These are phyloP conservation scores for Aspidiotus rigidus DNA, from an alignment of 2,888 invertebrate species.

Conservation along the genomic window DNA sequence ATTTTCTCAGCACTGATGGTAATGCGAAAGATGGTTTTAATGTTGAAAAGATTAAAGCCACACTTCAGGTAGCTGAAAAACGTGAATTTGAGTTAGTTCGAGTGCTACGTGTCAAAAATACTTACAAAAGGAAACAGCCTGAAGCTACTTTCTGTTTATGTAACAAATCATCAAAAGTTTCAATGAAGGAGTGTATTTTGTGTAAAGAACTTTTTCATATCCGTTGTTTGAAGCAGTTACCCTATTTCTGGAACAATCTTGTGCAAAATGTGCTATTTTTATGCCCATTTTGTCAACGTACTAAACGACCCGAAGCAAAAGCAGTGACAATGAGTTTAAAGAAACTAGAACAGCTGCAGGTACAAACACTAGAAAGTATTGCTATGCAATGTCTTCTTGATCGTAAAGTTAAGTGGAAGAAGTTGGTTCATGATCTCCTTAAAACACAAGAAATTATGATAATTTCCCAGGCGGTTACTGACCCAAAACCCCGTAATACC, in stretches of 20 bases:
- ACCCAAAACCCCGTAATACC: conserved; percentile 1
- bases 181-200: conserved; percentile 87
- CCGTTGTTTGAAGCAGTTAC: conserved; percentile 26
- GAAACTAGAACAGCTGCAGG: conserved; percentile 62
- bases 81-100: conserved; percentile 31
- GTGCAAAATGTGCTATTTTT: conserved; percentile 49
- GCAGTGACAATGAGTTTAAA: conserved; percentile 68
- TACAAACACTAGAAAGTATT: conserved; percentile 82
- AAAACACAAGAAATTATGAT: conserved; percentile 19
- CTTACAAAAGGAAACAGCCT: conserved; percentile 43
- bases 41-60: conserved; percentile 1
- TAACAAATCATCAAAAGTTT: conserved; percentile 52
- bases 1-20: background rate
- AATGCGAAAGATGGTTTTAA: conserved; percentile 11
- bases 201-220: conserved; percentile 94
- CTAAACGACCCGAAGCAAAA: conserved; percentile 75
- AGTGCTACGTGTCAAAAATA: conserved; percentile 41
- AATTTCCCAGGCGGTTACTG: background rate
- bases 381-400: conserved; percentile 87
- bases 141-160: conserved; percentile 66
- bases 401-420: conserved; percentile 81
- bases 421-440: conserved; percentile 20
- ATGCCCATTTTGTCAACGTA: conserved; percentile 80
- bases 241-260: conserved; percentile 15
- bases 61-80: conserved; percentile 29